Conservation (phyloP, 1,140 invertebrate genomes). For the Drosophila biarmipes region DNA sequence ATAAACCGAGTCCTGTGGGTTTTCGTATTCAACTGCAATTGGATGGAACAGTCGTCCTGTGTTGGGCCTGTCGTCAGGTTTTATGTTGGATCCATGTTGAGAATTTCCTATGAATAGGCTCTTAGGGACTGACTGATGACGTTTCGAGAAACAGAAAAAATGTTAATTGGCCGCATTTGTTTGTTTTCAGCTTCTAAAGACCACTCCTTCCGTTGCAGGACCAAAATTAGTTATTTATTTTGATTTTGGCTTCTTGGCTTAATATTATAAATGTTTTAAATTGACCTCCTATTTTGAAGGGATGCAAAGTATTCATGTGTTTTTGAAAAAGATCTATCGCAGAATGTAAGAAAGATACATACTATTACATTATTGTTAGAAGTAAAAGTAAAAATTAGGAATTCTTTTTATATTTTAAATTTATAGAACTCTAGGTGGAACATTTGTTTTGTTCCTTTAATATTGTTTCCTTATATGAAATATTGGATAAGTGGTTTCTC, state of each 20-base stretch:
- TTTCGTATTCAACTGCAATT: slow-evolving; percentile 18
- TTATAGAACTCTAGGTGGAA: too few relatives aligned
- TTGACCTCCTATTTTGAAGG: background rate
- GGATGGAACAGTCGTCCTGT: slow-evolving; percentile 10
- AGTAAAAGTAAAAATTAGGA: too few relatives aligned
- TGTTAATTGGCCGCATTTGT: slow-evolving; percentile 73
- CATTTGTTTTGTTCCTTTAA: too few relatives aligned
- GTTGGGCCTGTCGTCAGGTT: background rate
- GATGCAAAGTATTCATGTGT: background rate
- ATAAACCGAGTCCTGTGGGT: background rate
- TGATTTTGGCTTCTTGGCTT: too few relatives aligned
- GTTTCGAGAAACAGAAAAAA: slow-evolving; percentile 41
- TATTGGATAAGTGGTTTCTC: too few relatives aligned
- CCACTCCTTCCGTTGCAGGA: slow-evolving; percentile 2
- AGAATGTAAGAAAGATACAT: background rate
- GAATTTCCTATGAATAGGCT: slow-evolving; percentile 6
- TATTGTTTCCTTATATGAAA: too few relatives aligned
- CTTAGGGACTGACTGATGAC: slow-evolving; percentile 52
- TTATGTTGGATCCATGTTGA: background rate
- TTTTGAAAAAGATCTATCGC: background rate
- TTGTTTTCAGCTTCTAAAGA: slow-evolving; percentile 24
- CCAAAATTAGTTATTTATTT: slow-evolving; percentile 74
- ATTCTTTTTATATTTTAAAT: too few relatives aligned
- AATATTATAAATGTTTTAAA: background rate
- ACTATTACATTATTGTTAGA: too few relatives aligned